Evolutionary conservation across 2,888 invertebrate genomes (phyloP).

Genomic region (Cephonodes hylas): DNA sequence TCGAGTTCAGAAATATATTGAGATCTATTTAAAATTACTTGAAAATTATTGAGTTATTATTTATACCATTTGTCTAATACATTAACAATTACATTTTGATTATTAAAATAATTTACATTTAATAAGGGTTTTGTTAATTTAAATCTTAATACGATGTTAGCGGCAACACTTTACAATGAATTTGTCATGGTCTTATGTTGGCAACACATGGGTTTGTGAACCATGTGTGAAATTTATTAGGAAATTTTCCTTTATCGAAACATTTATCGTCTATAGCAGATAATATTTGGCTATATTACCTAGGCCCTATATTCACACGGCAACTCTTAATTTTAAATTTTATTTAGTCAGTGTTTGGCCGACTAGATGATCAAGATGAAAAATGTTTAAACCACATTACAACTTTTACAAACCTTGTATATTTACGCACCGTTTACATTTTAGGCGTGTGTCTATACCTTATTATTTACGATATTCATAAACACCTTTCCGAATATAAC

Average conservation of each 20-base stretch:
- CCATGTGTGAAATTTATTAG: background rate
- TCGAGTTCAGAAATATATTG: background rate
- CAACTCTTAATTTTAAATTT: background rate
- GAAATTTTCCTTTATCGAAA: background rate
- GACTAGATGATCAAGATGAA: background rate
- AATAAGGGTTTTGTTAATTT: background rate
- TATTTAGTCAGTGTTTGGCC: background rate
- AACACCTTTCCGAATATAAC: background rate
- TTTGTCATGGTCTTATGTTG: background rate
- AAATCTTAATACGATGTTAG: background rate
- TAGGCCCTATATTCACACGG: slow-evolving; percentile 4
- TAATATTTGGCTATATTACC: background rate
- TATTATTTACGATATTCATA: background rate
- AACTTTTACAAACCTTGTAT: background rate
- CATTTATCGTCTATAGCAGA: background rate
- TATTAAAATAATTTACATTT: background rate
- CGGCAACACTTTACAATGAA: background rate
- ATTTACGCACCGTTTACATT: background rate
- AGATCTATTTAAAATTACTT: background rate
- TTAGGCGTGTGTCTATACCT: background rate
- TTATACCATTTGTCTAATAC: background rate
- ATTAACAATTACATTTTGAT: background rate
- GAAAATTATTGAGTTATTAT: background rate
- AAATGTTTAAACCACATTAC: background rate
- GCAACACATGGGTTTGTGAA: slow-evolving; percentile 4